Base-by-base conservation (phyloP, 2,888 invertebrate genomes). In the Leptodirus hochenwartii region DNA sequence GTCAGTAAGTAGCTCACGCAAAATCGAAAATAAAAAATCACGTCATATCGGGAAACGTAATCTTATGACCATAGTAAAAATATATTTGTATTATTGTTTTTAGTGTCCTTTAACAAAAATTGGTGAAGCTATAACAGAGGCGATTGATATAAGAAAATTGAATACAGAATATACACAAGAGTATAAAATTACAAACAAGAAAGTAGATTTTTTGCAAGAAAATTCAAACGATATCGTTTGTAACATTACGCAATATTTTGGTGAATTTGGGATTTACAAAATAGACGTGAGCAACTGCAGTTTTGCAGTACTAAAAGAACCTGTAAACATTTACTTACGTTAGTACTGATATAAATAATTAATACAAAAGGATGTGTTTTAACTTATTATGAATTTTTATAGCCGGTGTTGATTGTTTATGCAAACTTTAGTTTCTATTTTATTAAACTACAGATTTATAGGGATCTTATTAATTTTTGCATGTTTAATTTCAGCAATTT, bases 231-330 rank as follows among this genome's bases (percentile, higher is more conserved):
- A 63, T 8, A 44, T 69, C 22, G 39, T 71, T 28, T 78, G 77
- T 43, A 62, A 69, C 40, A 39, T 70, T 16, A 46, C 57, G 5
- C 64, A 67, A 2, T 51, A 63, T 32, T 47, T 78, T 40, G 70
- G 69, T 2, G 68, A 80, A 54, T 78, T 77, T 44, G 80, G 80
- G 4, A 67, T 77, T 30, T 81, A 80, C 47, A 62, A 67, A 34
- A 52, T 79, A 25, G 61, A 61, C 22, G 51, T 68, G 2, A 49
- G 54, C 10, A 61, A 62, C 22, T 12, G 15, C 13, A 26, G 2
- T 13, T 14, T 76, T 26, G 43, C 45, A n/a, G 65, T 65, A 1
- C 49, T 62, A 13, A 65, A 64, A 42, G 61, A 69, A 33, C 72
- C 81, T 3, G 75, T 74, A 15, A 69, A 75, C 51, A 69, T 74